Evolutionary conservation across 2,113 vertebrate species (phyloP).

Genomic region (Micronycteris hirsuta): DNA sequence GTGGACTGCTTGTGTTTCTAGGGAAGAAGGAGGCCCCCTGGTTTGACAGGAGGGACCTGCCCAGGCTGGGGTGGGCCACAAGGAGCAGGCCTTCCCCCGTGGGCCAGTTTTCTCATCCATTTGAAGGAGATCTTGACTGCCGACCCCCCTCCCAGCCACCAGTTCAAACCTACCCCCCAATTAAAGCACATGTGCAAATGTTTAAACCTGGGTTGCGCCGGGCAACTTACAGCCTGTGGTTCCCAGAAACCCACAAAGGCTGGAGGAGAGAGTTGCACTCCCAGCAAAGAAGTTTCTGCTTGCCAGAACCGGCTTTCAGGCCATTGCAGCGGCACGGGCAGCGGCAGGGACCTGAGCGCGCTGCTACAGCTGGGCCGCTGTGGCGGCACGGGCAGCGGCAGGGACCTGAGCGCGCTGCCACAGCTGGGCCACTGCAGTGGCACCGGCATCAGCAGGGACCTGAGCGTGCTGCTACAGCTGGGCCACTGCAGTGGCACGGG

Average conservation of each 20-base stretch:
- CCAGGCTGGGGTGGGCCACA: not conserved
- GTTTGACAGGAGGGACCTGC: not conserved
- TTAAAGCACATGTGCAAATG: not conserved
- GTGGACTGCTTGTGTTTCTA: not conserved
- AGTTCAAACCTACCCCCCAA: not conserved
- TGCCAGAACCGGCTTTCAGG: not conserved
- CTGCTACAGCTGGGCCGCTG: not conserved
- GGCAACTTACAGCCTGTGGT: not conserved
- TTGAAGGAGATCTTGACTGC: not conserved
- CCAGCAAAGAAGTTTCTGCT: not conserved
- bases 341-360: not conserved
- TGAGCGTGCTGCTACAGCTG: not conserved
- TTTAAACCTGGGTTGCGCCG: not conserved
- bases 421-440: not conserved
- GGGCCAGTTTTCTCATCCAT: not conserved
- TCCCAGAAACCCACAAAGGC: not conserved
- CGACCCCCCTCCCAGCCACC: not conserved
- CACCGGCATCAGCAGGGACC: not conserved
- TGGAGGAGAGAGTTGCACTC: not conserved
- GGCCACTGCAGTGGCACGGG: not conserved
- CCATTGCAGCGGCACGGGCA: not conserved
- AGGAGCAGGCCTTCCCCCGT: not conserved
- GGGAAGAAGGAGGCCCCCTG: not conserved
- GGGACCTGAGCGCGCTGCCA: too few species aligned
- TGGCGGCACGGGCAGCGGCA: fast-evolving